A percentile compares a stretch with the other conserved stretches of the same genome.
Conservation (phyloP, 2,113 vertebrate genomes). For the Athene cunicularia region DNA sequence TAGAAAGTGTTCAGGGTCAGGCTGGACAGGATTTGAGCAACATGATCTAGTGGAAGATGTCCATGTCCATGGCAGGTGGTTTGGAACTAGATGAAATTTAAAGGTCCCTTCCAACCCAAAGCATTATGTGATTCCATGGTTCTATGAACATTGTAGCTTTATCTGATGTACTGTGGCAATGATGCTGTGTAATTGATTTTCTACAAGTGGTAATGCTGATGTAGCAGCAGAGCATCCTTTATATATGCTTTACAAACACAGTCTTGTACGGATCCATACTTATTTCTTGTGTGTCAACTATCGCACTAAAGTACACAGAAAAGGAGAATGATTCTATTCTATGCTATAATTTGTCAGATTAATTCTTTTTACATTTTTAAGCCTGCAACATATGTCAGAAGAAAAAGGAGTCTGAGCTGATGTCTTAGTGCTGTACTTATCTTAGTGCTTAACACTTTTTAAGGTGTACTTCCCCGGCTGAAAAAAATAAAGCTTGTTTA, state of each 20-base stretch:
- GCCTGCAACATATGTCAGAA: background rate
- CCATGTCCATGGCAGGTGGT: fast-evolving
- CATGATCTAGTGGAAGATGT: background rate
- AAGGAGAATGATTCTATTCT: background rate
- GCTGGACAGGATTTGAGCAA: background rate
- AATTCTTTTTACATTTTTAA: background rate
- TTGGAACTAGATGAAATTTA: background rate
- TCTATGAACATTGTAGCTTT: background rate
- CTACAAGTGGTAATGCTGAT: background rate
- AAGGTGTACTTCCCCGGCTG: background rate
- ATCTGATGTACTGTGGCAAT: background rate
- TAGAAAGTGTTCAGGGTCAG: background rate
- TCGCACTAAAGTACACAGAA: background rate
- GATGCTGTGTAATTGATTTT: background rate
- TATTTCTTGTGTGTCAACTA: background rate
- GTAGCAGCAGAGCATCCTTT: background rate
- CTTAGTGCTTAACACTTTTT: background rate
- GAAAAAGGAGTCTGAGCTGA: background rate
- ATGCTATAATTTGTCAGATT: background rate
- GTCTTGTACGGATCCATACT: background rate
- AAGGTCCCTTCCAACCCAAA: background rate
- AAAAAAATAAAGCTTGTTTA: background rate
- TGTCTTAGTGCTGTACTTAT: background rate
- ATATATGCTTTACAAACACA: background rate
- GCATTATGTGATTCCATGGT: background rate